Base-by-base conservation (phyloP, 2,888 invertebrate species). In the Eudasyphora cyanicolor region DNA sequence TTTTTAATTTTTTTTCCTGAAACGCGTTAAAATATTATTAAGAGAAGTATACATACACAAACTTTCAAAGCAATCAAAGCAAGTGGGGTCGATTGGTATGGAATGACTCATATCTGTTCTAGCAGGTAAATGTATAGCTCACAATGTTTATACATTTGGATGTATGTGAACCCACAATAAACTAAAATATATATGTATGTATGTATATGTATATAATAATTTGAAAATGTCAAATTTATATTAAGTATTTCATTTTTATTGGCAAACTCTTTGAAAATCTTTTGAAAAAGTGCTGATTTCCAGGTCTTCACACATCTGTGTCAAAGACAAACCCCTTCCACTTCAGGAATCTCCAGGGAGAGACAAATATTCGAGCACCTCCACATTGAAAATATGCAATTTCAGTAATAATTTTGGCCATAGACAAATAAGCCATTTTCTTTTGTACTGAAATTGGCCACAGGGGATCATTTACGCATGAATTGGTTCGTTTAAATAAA, bases 391-490 rank as follows among this genome's bases (percentile, higher is more conserved):
- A 57, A 45, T 12, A n/a, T 4, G 45, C n/a, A 45, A 7, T 19
- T 64, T 64, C 19, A 10, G n/a, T 24, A 24, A 57, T 57, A 57
- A 57, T 57, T 64, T 24, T 42, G 24, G 24, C 38, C 67, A 67
- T 24, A 67, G 67, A 67, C 67, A 67, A 67, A 67, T 67, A 67
- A 42, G 38, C 67, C 67, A 67, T 42, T 67, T 42, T 19, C 38
- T 5, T 67, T 67, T 67, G 17, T 67, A 67, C 21, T 67, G 42
- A 67, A 67, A 67, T 67, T 67, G 67, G 2, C 38, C 67, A 24
- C 67, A 1, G 35, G 67, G 67, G 67, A 67, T 42, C 38, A 67
- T 67, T 67, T 42, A 67, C 67, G 42, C 67, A 42, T 67, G 67
- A 67, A 67, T 67, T 67, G 24, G 67, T 24, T 27, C 14, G 27